Conservation (phyloP, 2,888 invertebrate genomes). For the Platycheirus albimanus region DNA sequence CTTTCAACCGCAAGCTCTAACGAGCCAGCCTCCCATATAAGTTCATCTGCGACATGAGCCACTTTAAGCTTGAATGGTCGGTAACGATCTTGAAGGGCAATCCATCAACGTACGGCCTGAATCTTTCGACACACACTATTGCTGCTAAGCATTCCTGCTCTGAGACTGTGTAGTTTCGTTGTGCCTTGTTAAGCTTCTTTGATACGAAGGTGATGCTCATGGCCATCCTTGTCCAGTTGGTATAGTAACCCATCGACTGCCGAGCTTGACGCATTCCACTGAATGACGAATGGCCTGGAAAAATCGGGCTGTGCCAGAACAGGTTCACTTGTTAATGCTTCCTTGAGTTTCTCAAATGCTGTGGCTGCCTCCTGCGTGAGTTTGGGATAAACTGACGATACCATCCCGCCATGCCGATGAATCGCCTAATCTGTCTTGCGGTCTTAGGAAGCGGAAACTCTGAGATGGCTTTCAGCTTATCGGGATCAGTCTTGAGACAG, state of each 20-base stretch:
- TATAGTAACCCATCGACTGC: not conserved
- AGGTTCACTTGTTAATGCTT: constrained; percentile 17
- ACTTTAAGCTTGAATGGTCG: constrained; percentile 76
- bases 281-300: constrained; percentile 4
- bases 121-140: constrained; percentile 51
- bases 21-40: constrained; percentile 69
- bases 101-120: constrained; percentile 67
- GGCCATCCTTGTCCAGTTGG: constrained; percentile 24
- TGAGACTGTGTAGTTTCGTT: constrained; percentile 62
- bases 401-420: no score
- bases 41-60: constrained; percentile 76
- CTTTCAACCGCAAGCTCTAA: no score
- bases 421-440: no score
- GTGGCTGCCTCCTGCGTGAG: no score
- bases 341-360: not conserved
- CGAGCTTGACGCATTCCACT: constrained; percentile 29
- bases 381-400: no score
- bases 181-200: constrained; percentile 55
- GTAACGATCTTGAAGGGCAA: constrained; percentile 74
- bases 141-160: constrained; percentile 65
- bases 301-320: constrained; percentile 31
- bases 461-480: no score
- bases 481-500: no score
- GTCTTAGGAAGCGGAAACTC: no score
- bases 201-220: constrained; percentile 47